Base-by-base conservation (phyloP, 2,113 vertebrate species). In the Sclerurus mexicanus region DNA sequence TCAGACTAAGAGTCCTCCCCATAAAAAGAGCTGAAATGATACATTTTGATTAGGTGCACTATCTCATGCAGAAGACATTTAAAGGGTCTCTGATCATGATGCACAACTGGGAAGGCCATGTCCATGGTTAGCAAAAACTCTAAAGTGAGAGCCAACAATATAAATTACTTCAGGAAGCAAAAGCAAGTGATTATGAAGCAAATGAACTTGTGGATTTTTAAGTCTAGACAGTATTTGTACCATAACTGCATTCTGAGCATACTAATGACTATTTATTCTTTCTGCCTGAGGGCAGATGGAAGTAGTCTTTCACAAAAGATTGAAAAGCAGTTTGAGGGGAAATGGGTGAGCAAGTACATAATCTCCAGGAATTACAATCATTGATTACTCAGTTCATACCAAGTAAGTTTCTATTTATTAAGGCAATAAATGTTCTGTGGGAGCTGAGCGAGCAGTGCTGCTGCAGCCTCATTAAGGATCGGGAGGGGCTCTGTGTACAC, bases 231-330 rank as follows among this genome's bases (percentile, higher is more conserved):
- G 76, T 74, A 95, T 90, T 87, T 95, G 90, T 33, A 91, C 28
- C 73, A 60, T 49, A 92, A 96, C 37, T 53, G 82, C 58, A 59
- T 30, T 59, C n/a, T 39, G 47, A 81, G 55, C 58, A 71, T 95
- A 87, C 85, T 94, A 95, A 96, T 73, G 77, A 53, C 73, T 85
- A 90, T 46, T 82, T 42, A 91, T 90, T 96, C 73, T 62, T 91
- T 67, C 12, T 91, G 97, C 92, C 86, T 52, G 35, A 80, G 55
- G 85, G 74, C 62, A 97, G 73, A 49, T 80, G 81, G 92, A 95
- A 94, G 56, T 9, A 89, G 53, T 40, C 64, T 96, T 49, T 60
- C 88, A 87, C 55, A 67, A 59, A 89, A 89, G 53, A 71, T 46
- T 44, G 40, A 88, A 67, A 77, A 85, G 25, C 42, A 79, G 33